Evolutionary conservation across 2,113 vertebrate species (phyloP), one percentile per base, ranked within the genome.

Genomic region (Caloenas nicobarica): DNA sequence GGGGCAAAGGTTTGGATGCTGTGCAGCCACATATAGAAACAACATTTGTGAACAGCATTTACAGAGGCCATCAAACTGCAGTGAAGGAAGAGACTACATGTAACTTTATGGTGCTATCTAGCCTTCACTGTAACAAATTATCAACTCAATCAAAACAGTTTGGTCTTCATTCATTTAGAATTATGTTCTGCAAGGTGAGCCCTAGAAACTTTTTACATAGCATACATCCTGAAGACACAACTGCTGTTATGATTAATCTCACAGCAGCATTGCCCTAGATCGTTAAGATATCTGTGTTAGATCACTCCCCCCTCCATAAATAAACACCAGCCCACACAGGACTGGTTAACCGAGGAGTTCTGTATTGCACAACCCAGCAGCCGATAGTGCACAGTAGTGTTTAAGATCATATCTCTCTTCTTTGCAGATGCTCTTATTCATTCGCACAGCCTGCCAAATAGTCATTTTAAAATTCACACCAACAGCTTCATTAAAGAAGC

Each of bases 351-450:
- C 65, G 76, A 71, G n/a, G 61, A 81, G 77, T 48, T 83, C 80
- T 81, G 62, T 34, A 21, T 86, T 95, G 92, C 90, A 86, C 86
- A 95, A 81, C 50, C 38, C 73, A 72, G 57, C 72, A 94, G 57
- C 53, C 82, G 29, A 11, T 4, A 58, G 42, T 16, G 44, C 65
- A 88, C 68, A 68, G 44, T 6, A 60, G 69, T 33, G 38, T 91
- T 96, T 81, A 61, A 93, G 88, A 93, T 81, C 11, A 0, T 62
- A 56, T 74, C 91, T 81, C 60, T 73, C 60, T 46, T 33, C 69
- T 19, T 36, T 31, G 69, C 56, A 74, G 56, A 88, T 66, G 60
- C n/a, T 77, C n/a, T 33, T 56, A 66, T 51, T 73, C 5, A 0
- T 66, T 74, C 48, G 40, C 40, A 29, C 56, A 68, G 14, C 48